Conservation (phyloP, 2,113 vertebrate species). For the Sprattus sprattus region DNA sequence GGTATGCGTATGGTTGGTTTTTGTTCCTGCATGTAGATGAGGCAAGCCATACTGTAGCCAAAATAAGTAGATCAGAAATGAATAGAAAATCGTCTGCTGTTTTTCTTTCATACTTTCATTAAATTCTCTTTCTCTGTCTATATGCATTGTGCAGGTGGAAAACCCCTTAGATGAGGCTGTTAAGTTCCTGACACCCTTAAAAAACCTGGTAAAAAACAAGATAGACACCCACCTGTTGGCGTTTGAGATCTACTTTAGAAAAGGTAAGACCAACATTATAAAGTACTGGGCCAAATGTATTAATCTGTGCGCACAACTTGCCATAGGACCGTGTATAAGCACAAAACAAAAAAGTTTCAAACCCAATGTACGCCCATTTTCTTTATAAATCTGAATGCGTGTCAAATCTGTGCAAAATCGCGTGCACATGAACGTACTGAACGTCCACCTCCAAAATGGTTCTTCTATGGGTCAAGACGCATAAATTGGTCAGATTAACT, state of each 20-base stretch:
- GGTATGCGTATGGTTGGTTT: background rate
- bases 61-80: background rate
- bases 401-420: no score
- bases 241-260: slow-evolving; percentile 99
- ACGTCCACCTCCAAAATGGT: no score
- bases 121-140: background rate
- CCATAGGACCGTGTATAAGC: no score
- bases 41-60: background rate
- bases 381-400: no score
- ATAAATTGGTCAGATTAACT: no score
- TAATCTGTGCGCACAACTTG: no score
- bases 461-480: no score
- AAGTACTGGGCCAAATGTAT: no score
- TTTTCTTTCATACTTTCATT: background rate
- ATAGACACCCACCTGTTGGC: slow-evolving; percentile 98
- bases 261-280: slow-evolving; percentile 73
- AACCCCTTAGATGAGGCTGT: slow-evolving; percentile 97
- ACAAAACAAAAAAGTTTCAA: no score
- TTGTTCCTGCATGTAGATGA: background rate
- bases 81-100: background rate
- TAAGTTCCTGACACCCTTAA: slow-evolving; percentile 97
- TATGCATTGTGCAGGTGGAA: slow-evolving; percentile 79
- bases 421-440: no score
- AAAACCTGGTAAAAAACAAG: slow-evolving; percentile 95
- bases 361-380: no score